phyloP scores from a whole-genome alignment of 2,797 vertebrate genomes.

The Pampus argenteus region DNA sequence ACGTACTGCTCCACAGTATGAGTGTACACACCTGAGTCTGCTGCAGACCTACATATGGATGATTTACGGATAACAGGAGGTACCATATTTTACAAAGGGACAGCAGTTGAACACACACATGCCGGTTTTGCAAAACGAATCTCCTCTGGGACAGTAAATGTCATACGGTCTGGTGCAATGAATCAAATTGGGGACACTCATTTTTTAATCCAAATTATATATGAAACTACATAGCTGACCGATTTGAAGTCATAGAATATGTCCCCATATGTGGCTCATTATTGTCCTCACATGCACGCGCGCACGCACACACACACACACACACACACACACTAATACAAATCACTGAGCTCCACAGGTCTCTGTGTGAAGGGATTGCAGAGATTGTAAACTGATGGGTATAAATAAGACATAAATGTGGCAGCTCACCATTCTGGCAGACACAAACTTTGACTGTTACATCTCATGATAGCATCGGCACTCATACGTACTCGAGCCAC shows the following conservation, averaged over 20 bases:
- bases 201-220: constrained; percentile 15
- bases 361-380: constrained; percentile 12
- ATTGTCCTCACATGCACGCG: constrained; percentile 8
- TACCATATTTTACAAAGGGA: constrained; percentile 19
- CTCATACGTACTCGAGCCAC: constrained; percentile 37
- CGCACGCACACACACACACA: background rate
- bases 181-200: constrained; percentile 27
- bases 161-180: constrained; percentile 8
- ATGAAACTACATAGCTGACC: background rate
- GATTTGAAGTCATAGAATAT: constrained; percentile 2
- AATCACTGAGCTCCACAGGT: constrained; percentile 14
- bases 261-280: background rate
- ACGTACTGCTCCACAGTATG: background rate
- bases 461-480: constrained; percentile 49
- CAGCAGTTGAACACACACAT: constrained; percentile 19
- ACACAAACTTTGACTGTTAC: constrained; percentile 53
- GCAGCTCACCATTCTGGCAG: constrained; percentile 48
- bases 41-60: constrained; percentile 38
- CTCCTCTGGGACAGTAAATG: constrained; percentile 40
- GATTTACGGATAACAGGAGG: constrained; percentile 32
- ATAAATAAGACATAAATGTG: constrained; percentile 40
- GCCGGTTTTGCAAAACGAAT: constrained; percentile 41
- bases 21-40: constrained; percentile 10
- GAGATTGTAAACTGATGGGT: constrained; percentile 42
- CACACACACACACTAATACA: constrained; percentile 7